Evolutionary conservation across 2,888 invertebrate genomes (phyloP).

Genomic region (Eupithecia exiguata): DNA sequence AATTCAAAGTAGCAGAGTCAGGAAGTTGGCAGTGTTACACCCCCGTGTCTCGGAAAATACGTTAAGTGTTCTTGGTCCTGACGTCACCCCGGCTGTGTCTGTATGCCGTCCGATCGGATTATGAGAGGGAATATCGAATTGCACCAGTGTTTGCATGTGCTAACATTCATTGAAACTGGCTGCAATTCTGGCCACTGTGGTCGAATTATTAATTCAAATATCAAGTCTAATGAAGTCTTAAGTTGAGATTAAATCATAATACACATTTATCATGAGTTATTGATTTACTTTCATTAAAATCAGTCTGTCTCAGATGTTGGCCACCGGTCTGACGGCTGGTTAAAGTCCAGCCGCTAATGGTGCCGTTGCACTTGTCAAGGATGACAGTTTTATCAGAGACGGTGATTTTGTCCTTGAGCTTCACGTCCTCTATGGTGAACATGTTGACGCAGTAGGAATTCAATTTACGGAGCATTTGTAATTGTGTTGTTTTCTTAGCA

Average conservation of each 20-base stretch:
- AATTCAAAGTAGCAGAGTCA: background rate
- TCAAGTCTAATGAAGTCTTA: too few species aligned
- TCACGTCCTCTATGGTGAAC: constrained; percentile 97
- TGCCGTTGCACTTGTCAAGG: constrained; percentile 94
- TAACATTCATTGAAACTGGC: too few species aligned
- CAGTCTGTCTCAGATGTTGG: too few species aligned
- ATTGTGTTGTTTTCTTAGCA: background rate
- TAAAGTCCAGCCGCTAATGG: constrained; percentile 92
- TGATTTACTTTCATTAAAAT: too few species aligned
- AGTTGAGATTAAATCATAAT: too few species aligned
- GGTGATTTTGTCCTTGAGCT: constrained; percentile 94
- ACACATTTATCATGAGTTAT: too few species aligned
- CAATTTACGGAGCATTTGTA: too few species aligned
- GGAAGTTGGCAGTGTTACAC: background rate
- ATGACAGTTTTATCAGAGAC: constrained; percentile 92
- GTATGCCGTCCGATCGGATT: background rate
- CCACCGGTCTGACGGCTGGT: constrained; percentile 89
- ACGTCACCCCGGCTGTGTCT: background rate
- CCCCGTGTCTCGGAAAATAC: too few species aligned
- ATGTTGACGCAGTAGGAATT: constrained; percentile 94
- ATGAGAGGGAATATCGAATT: background rate
- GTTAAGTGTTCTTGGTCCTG: too few species aligned
- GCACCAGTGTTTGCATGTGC: background rate
- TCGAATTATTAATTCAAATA: too few species aligned
- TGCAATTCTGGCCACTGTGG: too few species aligned